Conservation (phyloP, 2,888 invertebrate species). For the Eupithecia subumbrata region DNA sequence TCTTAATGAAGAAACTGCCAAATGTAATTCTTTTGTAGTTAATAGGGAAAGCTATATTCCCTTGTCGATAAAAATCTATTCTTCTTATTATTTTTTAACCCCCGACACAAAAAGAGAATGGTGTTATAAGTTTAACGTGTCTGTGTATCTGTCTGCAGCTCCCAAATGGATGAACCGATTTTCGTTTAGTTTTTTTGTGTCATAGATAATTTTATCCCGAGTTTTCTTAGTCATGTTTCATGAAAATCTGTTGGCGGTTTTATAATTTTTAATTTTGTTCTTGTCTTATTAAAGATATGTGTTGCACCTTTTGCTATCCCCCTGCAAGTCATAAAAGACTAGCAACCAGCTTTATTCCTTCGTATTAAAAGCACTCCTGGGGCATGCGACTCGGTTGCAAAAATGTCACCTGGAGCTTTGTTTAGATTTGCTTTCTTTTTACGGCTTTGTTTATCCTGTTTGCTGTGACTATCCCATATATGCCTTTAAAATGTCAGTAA, state of each 20-base stretch:
- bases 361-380: slow-evolving; percentile 14
- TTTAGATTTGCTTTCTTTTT: slow-evolving; percentile 17
- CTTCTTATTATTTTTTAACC: background rate
- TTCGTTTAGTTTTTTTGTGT: too few relatives aligned
- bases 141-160: too few relatives aligned
- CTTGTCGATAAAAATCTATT: background rate
- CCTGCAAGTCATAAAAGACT: slow-evolving; percentile 6
- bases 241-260: too few relatives aligned
- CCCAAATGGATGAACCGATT: too few relatives aligned
- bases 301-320: background rate
- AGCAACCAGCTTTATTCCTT: background rate
- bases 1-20: too few relatives aligned
- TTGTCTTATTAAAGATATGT: too few relatives aligned
- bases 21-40: too few relatives aligned
- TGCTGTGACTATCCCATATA: background rate
- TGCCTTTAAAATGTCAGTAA: background rate
- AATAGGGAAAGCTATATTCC: background rate
- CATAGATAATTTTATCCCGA: too few relatives aligned
- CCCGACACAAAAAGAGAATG: too few relatives aligned
- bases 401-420: slow-evolving; percentile 14
- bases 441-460: slow-evolving; percentile 12
- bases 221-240: too few relatives aligned
- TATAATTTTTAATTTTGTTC: too few relatives aligned
- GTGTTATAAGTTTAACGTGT: too few relatives aligned
- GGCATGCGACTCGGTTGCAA: slow-evolving; percentile 18